Evolutionary conservation across 2,113 vertebrate species (phyloP), one percentile per base, ranked within the genome.

Genomic region (Oncorhynchus clarkii): DNA sequence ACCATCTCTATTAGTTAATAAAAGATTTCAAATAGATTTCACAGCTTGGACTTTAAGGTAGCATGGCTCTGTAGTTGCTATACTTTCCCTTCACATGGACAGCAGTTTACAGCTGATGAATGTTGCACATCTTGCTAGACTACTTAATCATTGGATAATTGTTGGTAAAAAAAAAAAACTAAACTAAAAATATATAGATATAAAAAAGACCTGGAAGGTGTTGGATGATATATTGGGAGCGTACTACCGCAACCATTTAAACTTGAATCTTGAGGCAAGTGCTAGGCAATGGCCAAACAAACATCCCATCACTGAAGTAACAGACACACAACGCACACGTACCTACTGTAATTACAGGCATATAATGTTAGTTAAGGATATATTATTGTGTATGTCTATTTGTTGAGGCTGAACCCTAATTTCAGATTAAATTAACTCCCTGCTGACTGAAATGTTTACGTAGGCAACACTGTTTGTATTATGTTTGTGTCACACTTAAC

Each of bases 31-130:
- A 51, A 39, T 94, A 27, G 89, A 89, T 92, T 92, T 88, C 75
- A 90, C 95, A 95, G 95, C 96, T 95, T 95, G 95, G 95, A 94
- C 94, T 95, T 96, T 96, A 96, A 96, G 96, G 96, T 96, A 96
- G 95, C 95, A 96, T 96, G 96, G 95, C 94, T 94, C 93, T 93
- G 80, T 95, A 93, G 92, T 92, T 95, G 91, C 93, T 84, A 78
- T 92, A 73, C 89, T 90, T 75, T 82, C 87, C 88, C 80, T 91
- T 82, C 62, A 72, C 93, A 91, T 94, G 88, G 91, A 92, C 94
- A 94, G 94, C 95, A 92, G 88, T 92, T 80, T 93, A 89, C 91
- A 88, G 93, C 95, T 92, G 93, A 93, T 96, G 95, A 95, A 93
- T 93, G 95, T 95, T 80, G 93, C 92, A 91, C 95, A 94, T 95